Evolutionary conservation across 2,888 invertebrate genomes (phyloP).

Genomic region (Cepaea hortensis): DNA sequence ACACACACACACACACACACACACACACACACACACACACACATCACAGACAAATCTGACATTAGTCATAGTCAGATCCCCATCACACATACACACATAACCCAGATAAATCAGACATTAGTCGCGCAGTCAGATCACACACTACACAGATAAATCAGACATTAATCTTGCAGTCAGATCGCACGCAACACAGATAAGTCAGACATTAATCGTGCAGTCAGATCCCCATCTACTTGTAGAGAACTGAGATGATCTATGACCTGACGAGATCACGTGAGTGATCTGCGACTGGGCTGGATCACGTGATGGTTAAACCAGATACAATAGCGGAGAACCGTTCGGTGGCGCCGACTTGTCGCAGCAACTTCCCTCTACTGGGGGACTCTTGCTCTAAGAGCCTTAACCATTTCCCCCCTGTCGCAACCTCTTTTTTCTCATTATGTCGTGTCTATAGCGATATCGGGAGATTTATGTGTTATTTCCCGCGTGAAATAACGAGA

Average conservation of each 20-base stretch:
- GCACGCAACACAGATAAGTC: too few relatives aligned
- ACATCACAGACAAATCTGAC: too few relatives aligned
- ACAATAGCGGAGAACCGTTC: background rate
- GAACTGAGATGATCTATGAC: slow-evolving; percentile 7
- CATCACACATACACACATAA: too few relatives aligned
- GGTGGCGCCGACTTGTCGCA: background rate
- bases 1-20: too few relatives aligned
- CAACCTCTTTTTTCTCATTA: background rate
- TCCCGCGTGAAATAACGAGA: slow-evolving; percentile 4
- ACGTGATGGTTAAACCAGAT: background rate
- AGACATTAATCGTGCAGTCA: background rate
- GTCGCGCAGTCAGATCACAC: too few relatives aligned
- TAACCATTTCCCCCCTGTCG: background rate
- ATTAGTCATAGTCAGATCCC: too few relatives aligned
- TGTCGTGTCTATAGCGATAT: background rate
- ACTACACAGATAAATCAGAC: too few relatives aligned
- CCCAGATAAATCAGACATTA: too few relatives aligned
- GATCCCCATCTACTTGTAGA: background rate
- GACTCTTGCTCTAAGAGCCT: background rate
- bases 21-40: too few relatives aligned
- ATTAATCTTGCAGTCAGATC: too few relatives aligned
- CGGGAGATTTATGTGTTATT: background rate
- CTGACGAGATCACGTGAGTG: background rate
- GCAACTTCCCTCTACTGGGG: background rate
- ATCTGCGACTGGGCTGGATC: background rate